A percentile compares a stretch with the other conserved stretches of the same genome.
phyloP scores from a whole-genome alignment of 1,140 invertebrate genomes.

The Lepidurus couesii region DNA sequence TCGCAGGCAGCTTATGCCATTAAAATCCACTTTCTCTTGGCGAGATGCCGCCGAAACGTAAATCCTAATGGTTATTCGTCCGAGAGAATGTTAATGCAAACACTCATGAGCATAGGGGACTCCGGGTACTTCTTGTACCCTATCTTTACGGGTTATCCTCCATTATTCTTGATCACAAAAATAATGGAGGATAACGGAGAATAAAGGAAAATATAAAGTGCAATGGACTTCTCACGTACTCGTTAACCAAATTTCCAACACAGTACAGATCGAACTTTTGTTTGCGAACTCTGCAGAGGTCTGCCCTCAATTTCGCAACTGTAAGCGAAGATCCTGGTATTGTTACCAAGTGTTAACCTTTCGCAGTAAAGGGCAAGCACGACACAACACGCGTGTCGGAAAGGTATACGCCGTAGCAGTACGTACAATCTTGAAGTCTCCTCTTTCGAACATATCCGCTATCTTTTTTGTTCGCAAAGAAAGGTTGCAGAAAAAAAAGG shows the following conservation, averaged over 20 bases:
- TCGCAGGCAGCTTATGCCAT: neutral
- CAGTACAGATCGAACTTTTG: neutral
- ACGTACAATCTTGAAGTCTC: neutral
- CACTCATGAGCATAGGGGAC: too few relatives aligned
- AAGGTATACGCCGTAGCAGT: neutral
- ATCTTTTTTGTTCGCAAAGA: neutral
- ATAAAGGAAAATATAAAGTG: too few relatives aligned
- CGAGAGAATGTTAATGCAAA: neutral
- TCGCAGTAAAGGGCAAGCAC: neutral
- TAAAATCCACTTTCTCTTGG: neutral
- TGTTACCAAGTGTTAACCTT: neutral
- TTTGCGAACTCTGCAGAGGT: neutral
- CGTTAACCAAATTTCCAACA: too few relatives aligned
- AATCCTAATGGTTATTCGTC: neutral
- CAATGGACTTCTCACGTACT: too few relatives aligned
- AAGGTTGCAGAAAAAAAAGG: neutral
- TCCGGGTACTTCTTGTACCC: too few relatives aligned
- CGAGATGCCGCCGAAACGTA: neutral
- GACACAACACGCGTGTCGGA: too few relatives aligned
- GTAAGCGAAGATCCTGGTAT: neutral
- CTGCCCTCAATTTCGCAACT: neutral
- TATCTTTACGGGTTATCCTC: too few relatives aligned
- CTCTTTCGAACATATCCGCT: neutral
- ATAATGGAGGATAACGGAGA: too few relatives aligned
- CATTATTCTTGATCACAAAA: too few relatives aligned